A percentile compares a stretch with the other conserved stretches of the same genome.
Evolutionary conservation across 2,113 vertebrate genomes (phyloP).

Genomic region (Lycocorax pyrrhopterus): DNA sequence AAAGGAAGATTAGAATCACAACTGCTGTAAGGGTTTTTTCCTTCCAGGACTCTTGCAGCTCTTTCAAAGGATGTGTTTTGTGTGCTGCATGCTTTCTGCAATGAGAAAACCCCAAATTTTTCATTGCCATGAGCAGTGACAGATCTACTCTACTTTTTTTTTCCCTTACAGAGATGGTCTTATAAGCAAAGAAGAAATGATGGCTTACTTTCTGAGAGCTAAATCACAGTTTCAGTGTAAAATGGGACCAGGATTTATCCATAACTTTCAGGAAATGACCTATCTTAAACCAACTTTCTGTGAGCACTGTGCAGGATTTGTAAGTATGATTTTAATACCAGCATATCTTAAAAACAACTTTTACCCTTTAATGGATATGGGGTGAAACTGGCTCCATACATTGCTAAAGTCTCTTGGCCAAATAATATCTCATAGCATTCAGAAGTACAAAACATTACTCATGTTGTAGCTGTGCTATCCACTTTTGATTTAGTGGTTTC

Average conservation of each 20-base stretch:
- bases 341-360: not conserved
- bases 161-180: slow-evolving; percentile 83
- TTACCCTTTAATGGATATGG: not conserved
- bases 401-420: not conserved
- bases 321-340: slow-evolving; percentile 73
- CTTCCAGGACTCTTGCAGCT: not conserved
- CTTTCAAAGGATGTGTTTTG: not conserved
- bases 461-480: not conserved
- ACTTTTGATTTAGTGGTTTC: not conserved
- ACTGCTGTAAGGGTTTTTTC: not conserved
- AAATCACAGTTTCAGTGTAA: slow-evolving; percentile 94
- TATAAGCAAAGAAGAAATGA: slow-evolving; percentile 98
- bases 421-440: not conserved
- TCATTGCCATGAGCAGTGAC: not conserved
- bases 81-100: not conserved
- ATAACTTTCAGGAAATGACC: slow-evolving; percentile 96
- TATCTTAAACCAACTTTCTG: slow-evolving; percentile 98
- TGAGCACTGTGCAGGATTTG: slow-evolving; percentile 97
- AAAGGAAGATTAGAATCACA: not conserved
- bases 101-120: not conserved
- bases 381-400: not conserved
- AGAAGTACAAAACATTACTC: not conserved
- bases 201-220: slow-evolving; percentile 93
- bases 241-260: slow-evolving; percentile 96
- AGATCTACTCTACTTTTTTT: not conserved